These are phyloP conservation scores for Lumbricus terrestris DNA, from an alignment of 2,888 invertebrate species.

Conservation along the genomic window DNA sequence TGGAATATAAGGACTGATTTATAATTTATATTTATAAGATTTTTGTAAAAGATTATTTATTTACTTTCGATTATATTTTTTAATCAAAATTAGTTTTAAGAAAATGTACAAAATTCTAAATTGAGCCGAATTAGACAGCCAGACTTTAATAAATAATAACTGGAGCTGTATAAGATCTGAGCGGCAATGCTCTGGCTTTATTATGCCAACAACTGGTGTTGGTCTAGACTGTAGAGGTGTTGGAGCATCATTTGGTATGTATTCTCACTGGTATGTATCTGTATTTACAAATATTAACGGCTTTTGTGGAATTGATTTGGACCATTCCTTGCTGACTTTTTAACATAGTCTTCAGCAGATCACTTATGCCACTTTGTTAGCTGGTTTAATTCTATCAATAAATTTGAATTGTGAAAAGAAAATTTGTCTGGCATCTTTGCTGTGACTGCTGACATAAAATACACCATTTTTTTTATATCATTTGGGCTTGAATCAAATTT, in stretches of 20 bases:
- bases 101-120: no score
- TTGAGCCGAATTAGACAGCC: no score
- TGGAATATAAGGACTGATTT: not conserved
- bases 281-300: not conserved
- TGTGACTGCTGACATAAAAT: not conserved
- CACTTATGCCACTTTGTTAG: not conserved
- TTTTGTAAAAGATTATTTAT: no score
- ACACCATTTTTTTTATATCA: not conserved
- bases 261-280: not conserved
- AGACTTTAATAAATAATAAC: no score
- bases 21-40: no score
- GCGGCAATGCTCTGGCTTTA: no score
- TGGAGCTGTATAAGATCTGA: no score
- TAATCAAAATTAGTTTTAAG: no score
- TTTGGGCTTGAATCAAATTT: not conserved
- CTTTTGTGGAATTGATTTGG: not conserved
- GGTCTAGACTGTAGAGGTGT: not conserved
- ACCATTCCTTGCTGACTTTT: no score
- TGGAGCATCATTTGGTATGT: slow-evolving; percentile 10
- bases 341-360: not conserved
- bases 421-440: not conserved
- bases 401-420: not conserved
- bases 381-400: not conserved
- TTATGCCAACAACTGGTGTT: not conserved
- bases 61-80: no score